Evolutionary conservation across 2,113 vertebrate genomes (phyloP).

Genomic region (Ondatra zibethicus): DNA sequence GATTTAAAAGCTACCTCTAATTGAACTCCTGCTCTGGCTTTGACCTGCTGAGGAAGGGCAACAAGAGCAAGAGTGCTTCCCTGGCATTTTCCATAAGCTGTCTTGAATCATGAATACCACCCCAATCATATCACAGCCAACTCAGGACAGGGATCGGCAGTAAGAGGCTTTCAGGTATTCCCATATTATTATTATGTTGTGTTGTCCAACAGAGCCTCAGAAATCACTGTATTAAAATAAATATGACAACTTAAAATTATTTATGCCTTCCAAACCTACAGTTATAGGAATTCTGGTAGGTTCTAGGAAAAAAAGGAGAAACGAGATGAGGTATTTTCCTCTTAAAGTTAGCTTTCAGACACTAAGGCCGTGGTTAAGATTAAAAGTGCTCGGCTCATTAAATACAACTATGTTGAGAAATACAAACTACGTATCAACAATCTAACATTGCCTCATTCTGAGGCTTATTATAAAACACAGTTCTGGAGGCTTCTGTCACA

Average conservation of each 20-base stretch:
- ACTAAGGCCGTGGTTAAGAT: not conserved
- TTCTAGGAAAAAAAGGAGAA: not conserved
- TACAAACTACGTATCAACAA: not conserved
- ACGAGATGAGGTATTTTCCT: not conserved
- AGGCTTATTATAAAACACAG: not conserved
- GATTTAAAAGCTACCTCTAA: constrained; percentile 20
- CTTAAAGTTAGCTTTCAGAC: not conserved
- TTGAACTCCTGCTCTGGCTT: constrained; percentile 28
- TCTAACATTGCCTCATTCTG: not conserved
- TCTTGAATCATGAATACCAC: not conserved
- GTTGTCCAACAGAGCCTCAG: not conserved
- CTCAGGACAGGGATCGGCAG: not conserved
- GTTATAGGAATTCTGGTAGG: not conserved
- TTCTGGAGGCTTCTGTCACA: not conserved
- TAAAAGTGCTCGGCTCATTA: not conserved
- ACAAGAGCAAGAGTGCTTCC: not conserved
- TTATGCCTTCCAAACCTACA: not conserved
- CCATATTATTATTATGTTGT: not conserved
- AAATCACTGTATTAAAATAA: not conserved
- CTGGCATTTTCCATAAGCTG: not conserved
- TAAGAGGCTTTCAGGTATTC: not conserved
- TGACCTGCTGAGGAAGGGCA: not conserved
- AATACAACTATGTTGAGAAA: not conserved
- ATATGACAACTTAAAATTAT: not conserved
- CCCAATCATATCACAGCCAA: not conserved